Percentiles rank a stretch among this genome's conserved stretches.
Conservation (phyloP, 2,113 vertebrate species). For the Galeopterus variegatus region DNA sequence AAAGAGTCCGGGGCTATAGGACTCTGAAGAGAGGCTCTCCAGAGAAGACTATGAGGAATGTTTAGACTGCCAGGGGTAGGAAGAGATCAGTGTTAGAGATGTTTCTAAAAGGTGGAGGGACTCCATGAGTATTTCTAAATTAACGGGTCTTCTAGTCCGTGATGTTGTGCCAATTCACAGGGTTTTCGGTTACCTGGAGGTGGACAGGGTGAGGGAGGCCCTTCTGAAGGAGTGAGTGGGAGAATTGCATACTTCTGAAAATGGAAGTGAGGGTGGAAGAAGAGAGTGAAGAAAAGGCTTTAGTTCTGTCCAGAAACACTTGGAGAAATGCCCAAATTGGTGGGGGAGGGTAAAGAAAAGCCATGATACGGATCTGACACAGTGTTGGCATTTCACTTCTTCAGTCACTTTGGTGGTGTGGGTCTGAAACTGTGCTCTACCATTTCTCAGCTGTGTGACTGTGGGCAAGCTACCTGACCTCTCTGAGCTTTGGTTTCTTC, state of each 20-base stretch:
- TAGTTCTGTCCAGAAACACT: slow-evolving; percentile 31
- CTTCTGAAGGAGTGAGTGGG: not conserved
- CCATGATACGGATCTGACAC: not conserved
- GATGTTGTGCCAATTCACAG: not conserved
- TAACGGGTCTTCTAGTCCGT: not conserved
- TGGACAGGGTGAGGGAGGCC: not conserved
- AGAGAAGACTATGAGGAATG: not conserved
- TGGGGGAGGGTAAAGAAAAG: not conserved
- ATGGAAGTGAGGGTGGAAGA: not conserved
- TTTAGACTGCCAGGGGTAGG: not conserved
- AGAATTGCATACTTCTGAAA: slow-evolving; percentile 16
- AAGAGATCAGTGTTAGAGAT: not conserved
- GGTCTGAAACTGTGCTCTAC: not conserved
- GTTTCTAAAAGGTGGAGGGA: not conserved
- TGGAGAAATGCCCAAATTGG: not conserved
- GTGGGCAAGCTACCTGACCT: not conserved
- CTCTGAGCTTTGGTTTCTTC: not conserved
- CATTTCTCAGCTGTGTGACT: not conserved
- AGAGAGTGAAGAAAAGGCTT: not conserved
- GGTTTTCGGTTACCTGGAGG: not conserved
- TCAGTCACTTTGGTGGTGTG: not conserved
- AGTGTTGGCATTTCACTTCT: not conserved
- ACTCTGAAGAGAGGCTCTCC: not conserved
- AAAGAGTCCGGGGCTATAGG: not conserved
- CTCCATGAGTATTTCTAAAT: not conserved